phyloP scores from a whole-genome alignment of 2,113 vertebrate species.

The Dipodomys stephensi region DNA sequence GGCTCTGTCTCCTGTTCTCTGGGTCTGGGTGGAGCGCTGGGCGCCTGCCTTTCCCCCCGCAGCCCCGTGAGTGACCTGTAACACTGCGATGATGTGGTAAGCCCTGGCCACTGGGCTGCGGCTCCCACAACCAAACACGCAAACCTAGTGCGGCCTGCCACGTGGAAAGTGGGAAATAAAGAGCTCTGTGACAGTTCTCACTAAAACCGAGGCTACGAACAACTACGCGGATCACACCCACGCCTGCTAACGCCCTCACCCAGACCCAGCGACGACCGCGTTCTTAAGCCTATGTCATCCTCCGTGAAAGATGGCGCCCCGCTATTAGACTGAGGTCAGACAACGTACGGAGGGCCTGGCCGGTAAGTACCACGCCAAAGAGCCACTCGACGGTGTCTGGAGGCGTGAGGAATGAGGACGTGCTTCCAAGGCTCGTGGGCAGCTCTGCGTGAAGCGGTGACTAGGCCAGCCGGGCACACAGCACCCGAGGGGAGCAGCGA shows the following conservation, averaged over 20 bases:
- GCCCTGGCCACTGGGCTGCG: neutral
- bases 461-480: neutral
- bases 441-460: neutral
- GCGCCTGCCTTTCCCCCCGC: neutral
- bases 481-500: too few relatives aligned
- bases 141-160: neutral
- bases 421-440: neutral
- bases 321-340: neutral
- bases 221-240: neutral
- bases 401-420: too few relatives aligned
- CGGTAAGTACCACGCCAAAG: too few relatives aligned
- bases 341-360: neutral
- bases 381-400: too few relatives aligned
- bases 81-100: neutral
- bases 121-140: neutral
- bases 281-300: neutral
- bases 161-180: conserved; percentile 17
- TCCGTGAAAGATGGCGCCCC: neutral
- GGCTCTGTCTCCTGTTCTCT: neutral
- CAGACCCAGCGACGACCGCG: neutral
- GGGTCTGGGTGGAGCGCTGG: neutral
- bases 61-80: neutral
- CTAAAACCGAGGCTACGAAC: conserved; percentile 28
- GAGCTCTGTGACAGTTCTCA: neutral
- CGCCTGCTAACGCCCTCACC: neutral